Base-by-base conservation (phyloP, 2,797 vertebrate genomes). In the Echiichthys vipera region DNA sequence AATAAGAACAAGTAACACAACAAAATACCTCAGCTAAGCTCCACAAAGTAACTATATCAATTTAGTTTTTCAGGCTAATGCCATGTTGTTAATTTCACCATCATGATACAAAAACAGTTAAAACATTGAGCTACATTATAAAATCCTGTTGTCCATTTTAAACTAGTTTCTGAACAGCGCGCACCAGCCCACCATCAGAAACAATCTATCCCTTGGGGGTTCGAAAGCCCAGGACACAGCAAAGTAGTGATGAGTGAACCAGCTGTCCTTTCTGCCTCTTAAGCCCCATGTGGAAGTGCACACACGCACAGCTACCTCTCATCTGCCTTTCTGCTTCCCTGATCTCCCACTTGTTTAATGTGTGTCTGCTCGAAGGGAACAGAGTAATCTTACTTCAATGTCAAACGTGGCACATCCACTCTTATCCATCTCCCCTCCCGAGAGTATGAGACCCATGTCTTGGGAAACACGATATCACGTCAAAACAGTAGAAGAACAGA, bases 171-270 rank as follows among this genome's bases (percentile, higher is more conserved):
- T 78, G 79, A 55, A 71, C 37, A 47, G 34, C 36, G 36, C 12
- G 32, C 51, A 56, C 47, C 54, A 67, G 39, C 39, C 45, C 50
- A 49, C 53, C 64, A 83, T 71, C 64, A 83, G 74, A 73, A 71
- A 83, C 59, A 67, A 79, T 77, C 14, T 5, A 18, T 77, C 84
- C 30, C 74, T 11, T 20, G 70, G 64, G 85, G 71, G 25, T 76
- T 71, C 22, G 25, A 71, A 80, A 77, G 37, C 74, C 71, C 65
- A 68, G 45, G 77, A 80, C 62, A 56, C 66, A 45, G 66, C 36
- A 58, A 67, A 76, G 77, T 45, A 55, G 75, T 87, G 87, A 93
- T 93, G 91, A 92, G 80, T 87, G 69, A 81, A 92, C 62, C 89
- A 93, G 91, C 87, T 92, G 91, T 90, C 77, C 74, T 61, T 62